Base-by-base conservation (phyloP, 2,113 vertebrate species). In the Barbus barbus region DNA sequence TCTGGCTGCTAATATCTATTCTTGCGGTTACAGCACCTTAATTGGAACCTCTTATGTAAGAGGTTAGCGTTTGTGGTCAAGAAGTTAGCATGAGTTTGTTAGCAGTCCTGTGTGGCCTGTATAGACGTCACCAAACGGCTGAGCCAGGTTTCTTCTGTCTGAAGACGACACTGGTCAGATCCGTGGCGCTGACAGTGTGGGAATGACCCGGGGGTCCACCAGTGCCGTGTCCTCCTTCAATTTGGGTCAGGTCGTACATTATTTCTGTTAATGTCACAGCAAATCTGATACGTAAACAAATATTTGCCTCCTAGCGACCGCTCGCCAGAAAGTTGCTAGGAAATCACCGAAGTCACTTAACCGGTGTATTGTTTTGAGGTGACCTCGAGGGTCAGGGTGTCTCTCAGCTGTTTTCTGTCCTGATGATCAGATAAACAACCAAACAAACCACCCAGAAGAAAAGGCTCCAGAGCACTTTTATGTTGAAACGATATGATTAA, bases 241-340 rank as follows among this genome's bases (percentile, higher is more conserved):
- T n/a, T 33, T 1, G 33, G 36, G 16, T 65, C 72, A 56, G 82
- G 65, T 51, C 83, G 44, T 80, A 76, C 53, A 73, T 81, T 80
- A 78, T 74, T 65, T 63, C 65, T 41, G 51, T 53, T 72, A 53
- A 61, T 73, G 81, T 85, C 83, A 82, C 76, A 75, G 84, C 67
- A 48, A 85, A 87, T 85, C 71, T 85, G 81, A 83, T 65, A 76
- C 38, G 84, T 85, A 85, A 87, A 83, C 86, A 87, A 85, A 85
- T 85, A 85, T 87, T 87, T 85, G 81, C 72, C 76, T 83, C 86
- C 67, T 81, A 80, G 84, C 31, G 44, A 87, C 81, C 76, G 9
- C 80, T 81, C 22, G n/a, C 20, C 48, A 83, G 41, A 74, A 65
- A 79, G 76, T 85, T 69, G 83, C 86, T 84, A 87, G 83, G 83